Base-by-base conservation (phyloP, 2,113 vertebrate genomes). In the Otolemur garnettii region DNA sequence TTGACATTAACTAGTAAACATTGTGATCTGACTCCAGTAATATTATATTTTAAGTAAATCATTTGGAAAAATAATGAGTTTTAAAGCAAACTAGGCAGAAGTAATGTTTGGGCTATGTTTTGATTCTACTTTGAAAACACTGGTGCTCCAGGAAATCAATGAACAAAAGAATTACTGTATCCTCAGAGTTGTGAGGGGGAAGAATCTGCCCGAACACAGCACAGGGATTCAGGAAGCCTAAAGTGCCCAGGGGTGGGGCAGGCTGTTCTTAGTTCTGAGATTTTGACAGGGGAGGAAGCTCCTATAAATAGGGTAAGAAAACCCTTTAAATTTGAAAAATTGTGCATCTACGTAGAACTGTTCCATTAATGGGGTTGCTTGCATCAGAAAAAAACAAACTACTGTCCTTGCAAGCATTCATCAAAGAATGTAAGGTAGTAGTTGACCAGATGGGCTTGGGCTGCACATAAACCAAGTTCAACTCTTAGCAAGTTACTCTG, bases 141-240 rank as follows among this genome's bases (percentile, higher is more conserved):
- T 97, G 96, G 95, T 97, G 97, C 97, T 98, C 96, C 97, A 92
- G 96, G 96, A 97, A 97, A 87, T 94, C 95, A 85, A 87, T 45
- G 90, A 98, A 98, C 97, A 98, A 96, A 98, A 97, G 88, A 75
- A 97, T 96, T 89, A 96, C 93, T 98, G 87, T 98, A 68, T 95
- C 74, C 94, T 89, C 14, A 33, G 94, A 75, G 81, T 28, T 74
- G 91, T 72, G 91, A 97, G 90, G 94, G 86, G 90, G 78, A 97
- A 95, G 92, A 94, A 96, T 95, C 92, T 75, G 10, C 38, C 6
- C 50, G 85, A 12, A 64, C 24, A 10, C 0, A 78, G 50, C 13
- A 7, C 10, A 18, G 24, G 45, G 38, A 9, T 59, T 90, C 3
- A 0, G 35, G 21, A 55, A 69, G 26, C 26, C 71, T 74, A 59